These are phyloP conservation scores for Parus major DNA, from an alignment of 2,113 vertebrate species.

Conservation along the genomic window DNA sequence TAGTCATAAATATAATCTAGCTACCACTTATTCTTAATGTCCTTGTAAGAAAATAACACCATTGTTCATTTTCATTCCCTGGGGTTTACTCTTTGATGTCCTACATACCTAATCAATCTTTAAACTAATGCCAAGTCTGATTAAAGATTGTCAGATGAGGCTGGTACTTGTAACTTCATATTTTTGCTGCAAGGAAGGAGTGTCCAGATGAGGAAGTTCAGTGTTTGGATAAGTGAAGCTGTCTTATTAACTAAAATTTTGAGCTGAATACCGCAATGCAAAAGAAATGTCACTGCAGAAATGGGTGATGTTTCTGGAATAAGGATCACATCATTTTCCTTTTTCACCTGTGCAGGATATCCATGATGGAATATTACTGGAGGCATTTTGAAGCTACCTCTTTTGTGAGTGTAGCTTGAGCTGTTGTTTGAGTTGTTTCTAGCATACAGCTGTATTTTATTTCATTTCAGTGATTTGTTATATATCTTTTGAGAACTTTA, in stretches of 20 bases:
- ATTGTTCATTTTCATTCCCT: constrained; percentile 50
- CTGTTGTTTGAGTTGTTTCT: neutral
- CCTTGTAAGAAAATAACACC: constrained; percentile 36
- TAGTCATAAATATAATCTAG: neutral
- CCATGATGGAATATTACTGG: neutral
- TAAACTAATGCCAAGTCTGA: constrained; percentile 31
- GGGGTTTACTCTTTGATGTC: constrained; percentile 38
- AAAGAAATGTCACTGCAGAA: neutral
- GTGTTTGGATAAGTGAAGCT: neutral
- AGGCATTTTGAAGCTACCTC: neutral
- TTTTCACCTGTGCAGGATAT: neutral
- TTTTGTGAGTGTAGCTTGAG: neutral
- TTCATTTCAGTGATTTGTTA: neutral
- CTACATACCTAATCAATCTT: constrained; percentile 44
- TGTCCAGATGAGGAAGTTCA: neutral
- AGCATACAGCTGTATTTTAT: neutral
- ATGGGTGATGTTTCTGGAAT: neutral
- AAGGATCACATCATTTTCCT: neutral
- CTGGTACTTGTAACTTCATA: neutral
- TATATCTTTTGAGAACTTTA: neutral
- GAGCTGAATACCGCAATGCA: neutral
- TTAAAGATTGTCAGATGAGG: constrained; percentile 31
- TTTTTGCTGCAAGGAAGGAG: constrained; percentile 11
- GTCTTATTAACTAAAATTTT: neutral
- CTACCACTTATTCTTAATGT: constrained; percentile 1